Conservation (phyloP, 2,113 vertebrate species). For the Albula goreensis region DNA sequence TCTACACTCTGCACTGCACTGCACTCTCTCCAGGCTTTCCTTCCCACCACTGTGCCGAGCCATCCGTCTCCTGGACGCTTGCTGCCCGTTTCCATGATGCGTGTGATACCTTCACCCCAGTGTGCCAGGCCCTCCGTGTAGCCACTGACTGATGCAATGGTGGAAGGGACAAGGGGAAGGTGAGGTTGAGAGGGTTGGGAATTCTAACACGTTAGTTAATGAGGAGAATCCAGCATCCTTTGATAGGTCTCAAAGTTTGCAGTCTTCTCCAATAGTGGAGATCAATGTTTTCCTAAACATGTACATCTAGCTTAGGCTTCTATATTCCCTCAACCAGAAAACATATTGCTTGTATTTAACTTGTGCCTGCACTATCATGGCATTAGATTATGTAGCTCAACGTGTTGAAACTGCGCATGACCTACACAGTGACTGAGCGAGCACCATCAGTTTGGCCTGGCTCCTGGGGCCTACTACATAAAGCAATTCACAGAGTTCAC, state of each 20-base stretch:
- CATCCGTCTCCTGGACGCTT: slow-evolving; percentile 38
- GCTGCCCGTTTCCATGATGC: not conserved
- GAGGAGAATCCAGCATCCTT: not conserved
- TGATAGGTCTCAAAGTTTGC: not conserved
- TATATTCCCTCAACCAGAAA: not conserved
- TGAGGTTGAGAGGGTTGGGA: not conserved
- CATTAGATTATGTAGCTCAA: not conserved
- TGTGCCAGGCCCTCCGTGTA: not conserved
- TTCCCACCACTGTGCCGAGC: slow-evolving; percentile 50
- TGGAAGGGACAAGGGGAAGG: not conserved
- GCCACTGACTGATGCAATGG: not conserved
- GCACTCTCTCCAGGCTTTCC: not conserved
- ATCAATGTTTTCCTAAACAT: not conserved
- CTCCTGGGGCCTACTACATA: not conserved
- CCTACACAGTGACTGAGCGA: not conserved
- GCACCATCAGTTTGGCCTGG: not conserved
- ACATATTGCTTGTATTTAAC: not conserved
- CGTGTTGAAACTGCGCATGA: not conserved
- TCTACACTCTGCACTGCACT: not conserved
- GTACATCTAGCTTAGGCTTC: not conserved
- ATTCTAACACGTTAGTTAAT: not conserved
- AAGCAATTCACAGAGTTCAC: not conserved
- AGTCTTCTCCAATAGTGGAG: not conserved
- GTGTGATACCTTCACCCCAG: not conserved
- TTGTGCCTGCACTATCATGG: not conserved